Percentiles rank a stretch among this genome's conserved stretches.
These are phyloP conservation scores for Romanomermis culicivorax DNA, from an alignment of 2,888 invertebrate species.

Conservation along the genomic window DNA sequence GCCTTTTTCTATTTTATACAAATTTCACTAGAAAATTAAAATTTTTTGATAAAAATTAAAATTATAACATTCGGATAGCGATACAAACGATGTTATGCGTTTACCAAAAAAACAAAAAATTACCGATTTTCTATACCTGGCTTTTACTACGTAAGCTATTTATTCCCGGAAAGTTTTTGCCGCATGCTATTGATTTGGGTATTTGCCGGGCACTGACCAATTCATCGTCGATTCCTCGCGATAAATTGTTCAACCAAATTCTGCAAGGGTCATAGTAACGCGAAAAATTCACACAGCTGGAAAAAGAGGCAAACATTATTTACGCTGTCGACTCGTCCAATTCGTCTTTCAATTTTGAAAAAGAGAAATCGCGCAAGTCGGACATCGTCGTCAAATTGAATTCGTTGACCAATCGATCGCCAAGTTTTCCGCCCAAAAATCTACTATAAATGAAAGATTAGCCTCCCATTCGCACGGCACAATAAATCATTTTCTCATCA, in stretches of 20 bases:
- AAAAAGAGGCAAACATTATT: constrained; percentile 16
- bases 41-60: too few relatives aligned
- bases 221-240: constrained; percentile 64
- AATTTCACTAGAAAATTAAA: too few relatives aligned
- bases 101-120: too few relatives aligned
- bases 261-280: constrained; percentile 31
- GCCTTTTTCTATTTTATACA: too few relatives aligned
- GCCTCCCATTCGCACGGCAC: too few relatives aligned
- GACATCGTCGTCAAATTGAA: constrained; percentile 55
- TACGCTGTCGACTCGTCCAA: constrained; percentile 75
- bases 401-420: constrained; percentile 49
- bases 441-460: constrained; percentile 35
- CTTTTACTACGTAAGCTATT: constrained; percentile 48
- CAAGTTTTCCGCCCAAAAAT: constrained; percentile 81
- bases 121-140: too few relatives aligned
- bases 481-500: too few relatives aligned
- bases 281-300: constrained; percentile 5
- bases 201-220: constrained; percentile 60
- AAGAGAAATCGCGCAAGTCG: constrained; percentile 49
- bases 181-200: constrained; percentile 79
- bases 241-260: constrained; percentile 60
- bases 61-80: too few relatives aligned
- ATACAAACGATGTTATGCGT: too few relatives aligned
- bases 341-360: constrained; percentile 46
- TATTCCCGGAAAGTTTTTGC: constrained; percentile 72